Evolutionary conservation across 1,140 invertebrate species (phyloP), one percentile per base, ranked within the genome.

Genomic region (Meloidogyne floridensis): DNA sequence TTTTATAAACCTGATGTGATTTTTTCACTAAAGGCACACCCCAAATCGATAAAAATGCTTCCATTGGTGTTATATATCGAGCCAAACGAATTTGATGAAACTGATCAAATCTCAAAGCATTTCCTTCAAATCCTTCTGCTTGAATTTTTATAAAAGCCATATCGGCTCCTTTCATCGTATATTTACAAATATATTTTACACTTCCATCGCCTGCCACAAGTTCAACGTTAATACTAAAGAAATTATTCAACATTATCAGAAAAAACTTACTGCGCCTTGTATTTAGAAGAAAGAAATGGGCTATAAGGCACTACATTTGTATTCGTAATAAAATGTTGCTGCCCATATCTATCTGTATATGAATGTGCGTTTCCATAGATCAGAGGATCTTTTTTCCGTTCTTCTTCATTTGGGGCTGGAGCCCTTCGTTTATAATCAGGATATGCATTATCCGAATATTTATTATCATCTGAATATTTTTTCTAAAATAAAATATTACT

Each of bases 391-490:
- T 74, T 10, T 2, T 74, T 11, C 13, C 43, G 43, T 6, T 15
- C 72, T 20, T 15, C 5, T 0, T 2, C n/a, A 18, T n/a, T 74
- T 5, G 72, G 72, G 2, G 72, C 43, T 13, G 72, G 72, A 32
- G 72, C 43, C 47, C 72, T 43, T 0, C 72, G n/a, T 18, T 15
- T n/a, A 53, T 74, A 74, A 2, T 53, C 13, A 13, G 72, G 72
- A 53, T 74, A 74, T 51, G 72, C 72, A n/a, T 74, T 74, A 1
- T 74, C 72, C n/a, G 72, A 74, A 15, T 18, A 74, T 11, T 51
- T n/a, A 15, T 74, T 74, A 6, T 74, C 72, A 6, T 74, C 47
- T 5, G 47, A 18, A 0, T 18, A 74, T 53, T 43, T 43, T 18
- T 74, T 74, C 72, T 74, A 74, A 15, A 20, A 0, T 15, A 13